These are phyloP conservation scores for Cyanoliseus patagonus DNA, from an alignment of 2,113 vertebrate genomes.

Conservation along the genomic window DNA sequence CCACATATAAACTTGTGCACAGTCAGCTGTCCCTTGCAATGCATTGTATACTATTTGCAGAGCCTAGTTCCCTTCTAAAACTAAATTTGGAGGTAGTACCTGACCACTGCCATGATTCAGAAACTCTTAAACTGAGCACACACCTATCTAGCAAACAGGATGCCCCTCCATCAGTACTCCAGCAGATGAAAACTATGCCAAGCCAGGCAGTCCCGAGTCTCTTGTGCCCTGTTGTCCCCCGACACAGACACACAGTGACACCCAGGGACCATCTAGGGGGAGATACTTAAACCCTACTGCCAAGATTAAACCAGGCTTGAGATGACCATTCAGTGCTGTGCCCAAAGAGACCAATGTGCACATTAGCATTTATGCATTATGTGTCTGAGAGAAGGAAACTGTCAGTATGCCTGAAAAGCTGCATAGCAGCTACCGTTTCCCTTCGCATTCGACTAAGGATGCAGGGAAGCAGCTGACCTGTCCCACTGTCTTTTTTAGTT, in stretches of 20 bases:
- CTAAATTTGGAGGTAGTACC: neutral
- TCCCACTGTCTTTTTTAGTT: neutral
- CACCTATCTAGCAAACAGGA: neutral
- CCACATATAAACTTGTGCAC: neutral
- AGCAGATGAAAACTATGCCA: neutral
- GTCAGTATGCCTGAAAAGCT: neutral
- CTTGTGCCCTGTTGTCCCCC: neutral
- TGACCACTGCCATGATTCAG: neutral
- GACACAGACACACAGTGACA: accelerated
- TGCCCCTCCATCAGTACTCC: accelerated
- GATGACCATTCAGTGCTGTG: neutral
- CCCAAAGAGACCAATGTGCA: accelerated
- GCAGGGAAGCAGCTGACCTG: neutral
- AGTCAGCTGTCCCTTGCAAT: neutral
- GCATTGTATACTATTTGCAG: neutral
- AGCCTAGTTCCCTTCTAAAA: neutral
- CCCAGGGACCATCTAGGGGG: neutral
- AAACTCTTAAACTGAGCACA: neutral
- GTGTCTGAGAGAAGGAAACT: neutral
- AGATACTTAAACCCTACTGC: neutral
- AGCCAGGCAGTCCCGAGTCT: neutral
- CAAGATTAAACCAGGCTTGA: neutral
- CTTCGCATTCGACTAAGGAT: neutral
- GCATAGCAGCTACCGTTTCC: neutral
- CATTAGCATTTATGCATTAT: neutral